phyloP scores from a whole-genome alignment of 2,113 vertebrate species.

The Aix galericulata region DNA sequence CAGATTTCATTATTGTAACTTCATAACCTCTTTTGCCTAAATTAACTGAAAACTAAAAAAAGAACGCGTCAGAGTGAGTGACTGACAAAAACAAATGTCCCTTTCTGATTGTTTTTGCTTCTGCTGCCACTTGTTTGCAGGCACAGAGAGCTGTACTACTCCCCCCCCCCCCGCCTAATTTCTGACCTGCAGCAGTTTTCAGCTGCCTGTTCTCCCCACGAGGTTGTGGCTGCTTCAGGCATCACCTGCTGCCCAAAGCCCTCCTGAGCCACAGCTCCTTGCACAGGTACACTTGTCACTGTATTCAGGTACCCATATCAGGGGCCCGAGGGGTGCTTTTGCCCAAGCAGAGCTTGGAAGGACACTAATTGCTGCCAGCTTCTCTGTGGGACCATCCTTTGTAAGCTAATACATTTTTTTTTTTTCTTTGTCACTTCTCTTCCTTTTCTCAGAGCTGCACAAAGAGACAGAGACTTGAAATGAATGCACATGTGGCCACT shows the following conservation, averaged over 20 bases:
- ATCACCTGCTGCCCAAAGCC: too few relatives aligned
- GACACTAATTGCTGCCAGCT: background rate
- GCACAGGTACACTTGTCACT: background rate
- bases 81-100: background rate
- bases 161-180: background rate
- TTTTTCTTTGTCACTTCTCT: background rate
- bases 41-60: background rate
- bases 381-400: accelerated
- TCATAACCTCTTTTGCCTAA: background rate
- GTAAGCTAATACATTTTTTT: too few relatives aligned
- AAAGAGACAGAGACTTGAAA: background rate
- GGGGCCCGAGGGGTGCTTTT: background rate
- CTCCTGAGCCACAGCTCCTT: too few relatives aligned
- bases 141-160: accelerated
- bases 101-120: background rate
- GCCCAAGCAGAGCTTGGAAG: background rate
- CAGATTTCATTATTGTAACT: background rate
- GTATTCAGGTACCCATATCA: background rate
- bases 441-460: background rate
- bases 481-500: background rate
- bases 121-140: background rate
- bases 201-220: accelerated
- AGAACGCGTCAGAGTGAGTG: background rate
- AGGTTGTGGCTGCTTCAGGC: too few relatives aligned
- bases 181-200: background rate